Evolutionary conservation across 2,113 vertebrate genomes (phyloP).

Genomic region (Phasianus colchicus): DNA sequence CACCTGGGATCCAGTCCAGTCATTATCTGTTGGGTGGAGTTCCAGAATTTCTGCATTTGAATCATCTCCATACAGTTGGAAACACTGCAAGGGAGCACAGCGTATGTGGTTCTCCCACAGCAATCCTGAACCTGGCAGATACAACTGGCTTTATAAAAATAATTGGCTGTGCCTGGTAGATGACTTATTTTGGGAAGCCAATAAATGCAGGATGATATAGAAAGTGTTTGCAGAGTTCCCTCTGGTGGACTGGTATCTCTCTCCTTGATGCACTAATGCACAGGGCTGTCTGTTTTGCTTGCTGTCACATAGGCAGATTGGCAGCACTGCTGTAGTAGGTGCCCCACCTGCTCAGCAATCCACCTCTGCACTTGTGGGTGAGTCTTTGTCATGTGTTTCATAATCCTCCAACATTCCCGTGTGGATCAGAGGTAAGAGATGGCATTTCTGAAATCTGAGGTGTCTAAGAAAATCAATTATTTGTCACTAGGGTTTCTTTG

Average conservation of each 20-base stretch:
- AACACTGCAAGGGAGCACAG: neutral
- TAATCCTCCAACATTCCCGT: neutral
- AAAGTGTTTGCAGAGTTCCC: neutral
- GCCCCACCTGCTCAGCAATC: neutral
- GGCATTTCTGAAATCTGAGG: neutral
- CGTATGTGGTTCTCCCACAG: neutral
- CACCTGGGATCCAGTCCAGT: neutral
- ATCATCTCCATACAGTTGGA: neutral
- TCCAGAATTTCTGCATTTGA: neutral
- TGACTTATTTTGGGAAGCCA: neutral
- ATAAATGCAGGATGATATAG: neutral
- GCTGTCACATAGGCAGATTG: neutral
- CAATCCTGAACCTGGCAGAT: neutral
- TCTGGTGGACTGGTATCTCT: neutral
- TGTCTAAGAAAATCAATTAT: neutral
- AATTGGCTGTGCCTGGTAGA: neutral
- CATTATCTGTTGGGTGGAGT: neutral
- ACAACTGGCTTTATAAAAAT: neutral
- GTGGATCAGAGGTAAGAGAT: neutral
- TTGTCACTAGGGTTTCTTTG: neutral
- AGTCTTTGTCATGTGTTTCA: neutral
- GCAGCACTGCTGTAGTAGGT: neutral
- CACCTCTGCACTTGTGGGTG: neutral
- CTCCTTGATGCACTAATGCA: neutral
- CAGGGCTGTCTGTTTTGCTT: neutral